Evolutionary conservation across 2,797 vertebrate genomes (phyloP).

Genomic region (Monodelphis domestica): DNA sequence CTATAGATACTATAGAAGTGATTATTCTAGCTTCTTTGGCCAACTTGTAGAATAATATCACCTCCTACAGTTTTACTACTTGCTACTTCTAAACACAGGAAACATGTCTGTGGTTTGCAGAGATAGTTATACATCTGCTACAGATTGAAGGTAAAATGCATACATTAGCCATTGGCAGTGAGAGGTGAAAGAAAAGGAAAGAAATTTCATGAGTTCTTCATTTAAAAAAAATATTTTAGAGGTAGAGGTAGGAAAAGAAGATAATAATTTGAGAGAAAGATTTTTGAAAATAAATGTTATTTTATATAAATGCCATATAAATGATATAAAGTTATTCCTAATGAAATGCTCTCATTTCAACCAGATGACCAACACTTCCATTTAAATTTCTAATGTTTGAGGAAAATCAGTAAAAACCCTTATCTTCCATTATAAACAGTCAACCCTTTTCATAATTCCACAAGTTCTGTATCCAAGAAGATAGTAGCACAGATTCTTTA

Average conservation of each 20-base stretch:
- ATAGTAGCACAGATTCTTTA: not conserved
- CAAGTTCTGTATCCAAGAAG: not conserved
- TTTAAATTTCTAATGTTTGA: constrained; percentile 26
- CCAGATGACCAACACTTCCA: constrained; percentile 13
- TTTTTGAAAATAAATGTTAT: constrained; percentile 7
- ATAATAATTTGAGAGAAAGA: constrained; percentile 10
- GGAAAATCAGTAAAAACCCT: constrained; percentile 9
- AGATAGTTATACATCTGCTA: not conserved
- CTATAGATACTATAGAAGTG: constrained; percentile 8
- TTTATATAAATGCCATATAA: constrained; percentile 38
- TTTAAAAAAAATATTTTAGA: not conserved
- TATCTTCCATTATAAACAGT: not conserved
- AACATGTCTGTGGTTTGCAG: constrained; percentile 49
- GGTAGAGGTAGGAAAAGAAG: constrained; percentile 12
- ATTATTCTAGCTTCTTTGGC: constrained; percentile 44
- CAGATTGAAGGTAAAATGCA: constrained; percentile 27
- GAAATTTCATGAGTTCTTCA: constrained; percentile 11
- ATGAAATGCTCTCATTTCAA: constrained; percentile 56
- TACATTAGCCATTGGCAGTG: not conserved
- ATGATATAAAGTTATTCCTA: constrained; percentile 36
- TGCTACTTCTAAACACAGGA: constrained; percentile 22
- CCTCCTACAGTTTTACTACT: constrained; percentile 31
- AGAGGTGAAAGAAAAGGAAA: not conserved
- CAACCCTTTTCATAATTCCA: not conserved
- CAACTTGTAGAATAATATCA: constrained; percentile 37